phyloP scores from a whole-genome alignment of 1,140 invertebrate species.

The Brachionus paranguensis region DNA sequence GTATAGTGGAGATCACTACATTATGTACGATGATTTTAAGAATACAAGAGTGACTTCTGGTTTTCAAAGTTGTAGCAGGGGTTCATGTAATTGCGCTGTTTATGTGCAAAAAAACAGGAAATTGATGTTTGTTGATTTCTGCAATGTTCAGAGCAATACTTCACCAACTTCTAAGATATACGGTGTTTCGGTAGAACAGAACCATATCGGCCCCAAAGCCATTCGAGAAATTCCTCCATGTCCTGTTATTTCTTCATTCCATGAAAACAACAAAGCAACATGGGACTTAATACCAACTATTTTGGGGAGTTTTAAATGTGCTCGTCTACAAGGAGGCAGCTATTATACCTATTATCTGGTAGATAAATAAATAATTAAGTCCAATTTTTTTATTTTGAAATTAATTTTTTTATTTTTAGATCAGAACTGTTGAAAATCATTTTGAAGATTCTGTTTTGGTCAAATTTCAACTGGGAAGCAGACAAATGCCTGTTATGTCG shows the following conservation, averaged over 20 bases:
- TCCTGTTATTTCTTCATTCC: background rate
- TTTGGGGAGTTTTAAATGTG: background rate
- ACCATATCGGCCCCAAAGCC: background rate
- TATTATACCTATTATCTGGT: background rate
- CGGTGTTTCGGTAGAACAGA: background rate
- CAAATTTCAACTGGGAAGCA: background rate
- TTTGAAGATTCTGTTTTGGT: background rate
- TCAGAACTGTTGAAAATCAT: slow-evolving; percentile 12
- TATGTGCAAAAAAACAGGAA: background rate
- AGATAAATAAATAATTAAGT: background rate
- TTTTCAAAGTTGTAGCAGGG: background rate
- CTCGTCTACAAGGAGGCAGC: background rate
- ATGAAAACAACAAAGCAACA: background rate
- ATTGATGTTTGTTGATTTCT: slow-evolving; percentile 29
- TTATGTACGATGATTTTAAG: slow-evolving; percentile 10
- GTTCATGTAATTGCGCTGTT: background rate
- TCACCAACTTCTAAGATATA: background rate
- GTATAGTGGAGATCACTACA: background rate
- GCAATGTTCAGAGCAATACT: background rate
- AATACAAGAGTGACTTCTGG: background rate
- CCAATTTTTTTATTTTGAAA: background rate
- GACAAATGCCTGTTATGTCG: background rate
- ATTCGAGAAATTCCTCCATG: background rate
- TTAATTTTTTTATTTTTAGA: background rate
- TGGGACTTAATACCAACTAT: background rate